These are phyloP conservation scores for Blastobasis lacticolella DNA, from an alignment of 2,888 invertebrate genomes.

Conservation along the genomic window DNA sequence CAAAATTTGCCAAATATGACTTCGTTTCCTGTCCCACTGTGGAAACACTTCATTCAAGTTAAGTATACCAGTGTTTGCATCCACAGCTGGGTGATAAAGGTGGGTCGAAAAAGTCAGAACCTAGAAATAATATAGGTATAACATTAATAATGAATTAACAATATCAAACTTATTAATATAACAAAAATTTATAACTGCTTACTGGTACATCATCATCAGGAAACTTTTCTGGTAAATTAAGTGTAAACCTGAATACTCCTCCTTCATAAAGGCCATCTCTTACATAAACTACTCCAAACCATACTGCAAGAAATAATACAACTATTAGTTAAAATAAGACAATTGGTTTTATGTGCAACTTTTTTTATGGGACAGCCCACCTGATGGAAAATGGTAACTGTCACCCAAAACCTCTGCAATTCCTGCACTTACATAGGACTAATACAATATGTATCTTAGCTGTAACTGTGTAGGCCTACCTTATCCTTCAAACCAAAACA, in stretches of 20 bases:
- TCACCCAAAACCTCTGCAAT: too few species aligned
- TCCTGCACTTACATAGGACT: too few species aligned
- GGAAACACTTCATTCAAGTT: conserved; percentile 87
- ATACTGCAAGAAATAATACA: conserved; percentile 76
- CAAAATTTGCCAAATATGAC: conserved; percentile 92
- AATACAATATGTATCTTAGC: too few species aligned
- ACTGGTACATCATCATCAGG: conserved; percentile 90
- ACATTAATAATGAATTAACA: too few species aligned
- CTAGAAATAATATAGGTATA: conserved; percentile 66
- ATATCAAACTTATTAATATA: too few species aligned
- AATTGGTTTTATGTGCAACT: too few species aligned
- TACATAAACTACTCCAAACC: conserved; percentile 94
- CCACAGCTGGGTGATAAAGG: conserved; percentile 90
- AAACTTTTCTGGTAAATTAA: conserved; percentile 90
- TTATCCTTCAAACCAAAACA: too few species aligned
- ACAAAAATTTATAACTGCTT: conserved; percentile 46
- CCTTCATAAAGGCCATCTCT: conserved; percentile 91
- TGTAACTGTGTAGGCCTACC: too few species aligned
- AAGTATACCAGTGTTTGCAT: conserved; percentile 84
- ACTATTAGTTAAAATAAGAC: neutral
- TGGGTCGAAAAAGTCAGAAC: conserved; percentile 87
- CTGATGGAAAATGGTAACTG: too few species aligned
- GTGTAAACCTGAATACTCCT: conserved; percentile 91
- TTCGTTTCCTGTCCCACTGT: conserved; percentile 87
- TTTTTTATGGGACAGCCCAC: too few species aligned